A percentile compares a stretch with the other conserved stretches of the same genome.
Evolutionary conservation across 2,888 invertebrate species (phyloP).

Genomic region (Meta bourneti): DNA sequence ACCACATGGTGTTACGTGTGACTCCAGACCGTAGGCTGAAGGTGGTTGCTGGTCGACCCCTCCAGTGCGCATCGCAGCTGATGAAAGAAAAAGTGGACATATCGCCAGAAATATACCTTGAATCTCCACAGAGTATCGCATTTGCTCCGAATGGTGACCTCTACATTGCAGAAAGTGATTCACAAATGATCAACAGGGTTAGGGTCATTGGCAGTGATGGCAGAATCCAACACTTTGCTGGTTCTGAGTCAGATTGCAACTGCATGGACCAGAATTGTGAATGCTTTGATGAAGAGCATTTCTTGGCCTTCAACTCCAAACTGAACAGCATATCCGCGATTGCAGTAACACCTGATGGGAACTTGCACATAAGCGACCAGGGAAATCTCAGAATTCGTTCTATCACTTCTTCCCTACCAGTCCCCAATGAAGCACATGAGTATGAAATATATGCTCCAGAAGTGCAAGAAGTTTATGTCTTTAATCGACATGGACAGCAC

Average conservation of each 20-base stretch:
- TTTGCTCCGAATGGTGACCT: conserved; percentile 95
- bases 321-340: conserved; percentile 84
- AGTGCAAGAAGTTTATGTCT: conserved; percentile 95
- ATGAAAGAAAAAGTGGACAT: conserved; percentile 77
- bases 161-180: conserved; percentile 95
- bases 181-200: conserved; percentile 84
- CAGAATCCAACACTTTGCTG: conserved; percentile 81
- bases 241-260: conserved; percentile 81
- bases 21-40: conserved; percentile 90
- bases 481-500: conserved; percentile 96
- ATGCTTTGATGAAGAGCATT: conserved; percentile 81
- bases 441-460: conserved; percentile 96
- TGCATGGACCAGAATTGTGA: conserved; percentile 81
- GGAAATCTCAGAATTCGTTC: conserved; percentile 81
- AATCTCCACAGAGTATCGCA: conserved; percentile 92
- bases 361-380: conserved; percentile 96
- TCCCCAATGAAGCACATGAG: conserved; percentile 89
- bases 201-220: conserved; percentile 81
- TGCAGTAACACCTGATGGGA: conserved; percentile 96
- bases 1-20: conserved; percentile 93
- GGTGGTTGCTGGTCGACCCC: conserved; percentile 95
- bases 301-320: conserved; percentile 81
- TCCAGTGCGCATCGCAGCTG: conserved; percentile 88
- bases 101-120: conserved; percentile 83
- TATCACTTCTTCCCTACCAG: conserved; percentile 84